Evolutionary conservation across 1,140 invertebrate species (phyloP).

Genomic region (Drosophila kurseongensis): DNA sequence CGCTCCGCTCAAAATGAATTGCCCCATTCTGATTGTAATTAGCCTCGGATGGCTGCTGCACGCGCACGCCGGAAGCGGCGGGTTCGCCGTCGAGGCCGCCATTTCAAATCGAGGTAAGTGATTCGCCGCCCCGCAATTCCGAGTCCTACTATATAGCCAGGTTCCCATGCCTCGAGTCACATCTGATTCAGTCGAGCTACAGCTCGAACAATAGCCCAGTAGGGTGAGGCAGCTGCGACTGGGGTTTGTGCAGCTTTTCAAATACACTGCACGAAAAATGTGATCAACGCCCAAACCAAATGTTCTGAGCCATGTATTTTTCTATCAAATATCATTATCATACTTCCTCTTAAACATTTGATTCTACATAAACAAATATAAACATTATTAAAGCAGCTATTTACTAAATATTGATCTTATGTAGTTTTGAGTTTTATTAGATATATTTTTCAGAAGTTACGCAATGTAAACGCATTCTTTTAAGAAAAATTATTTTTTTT

Average conservation of each 20-base stretch:
- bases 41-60: slow-evolving; percentile 78
- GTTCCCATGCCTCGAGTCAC: slow-evolving; percentile 33
- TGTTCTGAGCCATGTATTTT: neutral
- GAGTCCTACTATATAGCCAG: neutral
- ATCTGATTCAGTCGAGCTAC: slow-evolving; percentile 14
- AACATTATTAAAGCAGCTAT: no score
- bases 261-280: slow-evolving; percentile 9
- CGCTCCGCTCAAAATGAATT: slow-evolving; percentile 71
- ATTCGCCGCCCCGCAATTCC: slow-evolving; percentile 36
- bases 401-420: no score
- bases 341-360: no score
- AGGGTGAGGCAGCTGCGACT: slow-evolving; percentile 2
- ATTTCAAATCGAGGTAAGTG: slow-evolving; percentile 84
- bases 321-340: no score
- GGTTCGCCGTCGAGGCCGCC: slow-evolving; percentile 67
- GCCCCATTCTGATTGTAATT: slow-evolving; percentile 84
- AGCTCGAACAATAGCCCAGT: slow-evolving; percentile 22
- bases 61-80: slow-evolving; percentile 48
- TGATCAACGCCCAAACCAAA: no score
- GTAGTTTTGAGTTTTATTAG: no score
- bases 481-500: neutral
- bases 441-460: no score
- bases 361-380: no score
- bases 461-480: no score
- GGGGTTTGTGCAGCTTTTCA: slow-evolving; percentile 26